Percentiles rank a stretch among this genome's conserved stretches.
Evolutionary conservation across 2,113 vertebrate species (phyloP).

Genomic region (Hippolais icterina): DNA sequence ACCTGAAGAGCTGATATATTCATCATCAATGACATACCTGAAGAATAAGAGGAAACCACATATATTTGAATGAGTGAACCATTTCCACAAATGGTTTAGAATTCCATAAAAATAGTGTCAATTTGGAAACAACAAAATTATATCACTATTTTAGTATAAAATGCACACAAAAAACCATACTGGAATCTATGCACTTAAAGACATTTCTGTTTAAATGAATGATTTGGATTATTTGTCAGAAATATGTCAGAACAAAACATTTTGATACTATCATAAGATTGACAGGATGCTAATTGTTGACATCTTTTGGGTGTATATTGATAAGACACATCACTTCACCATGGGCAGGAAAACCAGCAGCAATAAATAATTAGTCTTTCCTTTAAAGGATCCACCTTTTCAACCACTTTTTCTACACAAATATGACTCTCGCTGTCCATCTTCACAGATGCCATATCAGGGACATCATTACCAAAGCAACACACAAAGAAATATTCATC

Average conservation of each 20-base stretch:
- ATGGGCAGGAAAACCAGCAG: background rate
- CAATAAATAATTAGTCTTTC: background rate
- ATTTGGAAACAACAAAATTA: background rate
- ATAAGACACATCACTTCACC: background rate
- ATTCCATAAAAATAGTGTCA: background rate
- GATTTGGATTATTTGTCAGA: background rate
- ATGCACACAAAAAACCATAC: background rate
- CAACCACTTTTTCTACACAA: background rate
- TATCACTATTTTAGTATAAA: background rate
- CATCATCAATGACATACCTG: constrained; percentile 86
- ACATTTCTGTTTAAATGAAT: background rate
- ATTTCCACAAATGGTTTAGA: background rate
- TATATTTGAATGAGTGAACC: background rate
- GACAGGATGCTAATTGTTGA: background rate
- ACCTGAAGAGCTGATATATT: constrained; percentile 87
- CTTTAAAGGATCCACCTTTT: background rate
- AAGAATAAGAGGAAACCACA: background rate
- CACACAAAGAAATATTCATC: background rate
- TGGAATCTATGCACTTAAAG: background rate
- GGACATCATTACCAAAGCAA: background rate
- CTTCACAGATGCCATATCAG: background rate
- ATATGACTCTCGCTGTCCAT: background rate
- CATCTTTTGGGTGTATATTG: background rate
- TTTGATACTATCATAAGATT: background rate
- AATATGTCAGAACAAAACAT: background rate